phyloP scores from a whole-genome alignment of 2,888 invertebrate genomes.

The Heterodera filipjevi region DNA sequence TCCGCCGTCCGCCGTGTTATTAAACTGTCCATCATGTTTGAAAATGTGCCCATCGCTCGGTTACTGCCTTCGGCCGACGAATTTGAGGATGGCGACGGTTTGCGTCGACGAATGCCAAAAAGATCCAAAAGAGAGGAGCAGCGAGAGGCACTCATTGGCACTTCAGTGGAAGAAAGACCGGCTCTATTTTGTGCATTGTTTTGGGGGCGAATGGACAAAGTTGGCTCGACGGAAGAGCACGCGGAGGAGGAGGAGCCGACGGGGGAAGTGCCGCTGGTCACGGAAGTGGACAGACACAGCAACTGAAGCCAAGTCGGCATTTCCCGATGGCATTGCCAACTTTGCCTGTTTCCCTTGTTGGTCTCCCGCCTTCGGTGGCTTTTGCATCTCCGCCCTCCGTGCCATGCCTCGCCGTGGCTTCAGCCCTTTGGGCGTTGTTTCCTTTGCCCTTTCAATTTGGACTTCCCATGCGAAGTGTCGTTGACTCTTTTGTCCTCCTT shows the following conservation, averaged over 20 bases:
- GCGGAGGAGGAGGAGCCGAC: slow-evolving; percentile 55
- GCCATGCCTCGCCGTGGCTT: slow-evolving; percentile 30
- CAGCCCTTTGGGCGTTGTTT: slow-evolving; percentile 5
- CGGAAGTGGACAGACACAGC: slow-evolving; percentile 31
- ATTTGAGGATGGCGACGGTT: slow-evolving; percentile 18
- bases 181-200: slow-evolving; percentile 37
- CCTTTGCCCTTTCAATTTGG: background rate
- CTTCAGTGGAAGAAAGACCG: background rate
- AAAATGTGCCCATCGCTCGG: slow-evolving; percentile 39
- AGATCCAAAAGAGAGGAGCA: slow-evolving; percentile 51
- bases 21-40: slow-evolving; percentile 30
- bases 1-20: slow-evolving; percentile 1
- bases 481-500: background rate
- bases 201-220: slow-evolving; percentile 5
- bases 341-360: slow-evolving; percentile 1
- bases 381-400: slow-evolving; percentile 22
- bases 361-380: slow-evolving; percentile 8
- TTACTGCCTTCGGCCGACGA: slow-evolving; percentile 42
- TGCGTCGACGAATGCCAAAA: slow-evolving; percentile 40
- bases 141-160: background rate
- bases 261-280: slow-evolving; percentile 57
- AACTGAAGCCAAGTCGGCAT: slow-evolving; percentile 21
- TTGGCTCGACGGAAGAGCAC: slow-evolving; percentile 57
- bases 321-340: too few relatives aligned
- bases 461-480: too few relatives aligned